phyloP scores from a whole-genome alignment of 2,797 vertebrate genomes.

The Limosa lapponica region DNA sequence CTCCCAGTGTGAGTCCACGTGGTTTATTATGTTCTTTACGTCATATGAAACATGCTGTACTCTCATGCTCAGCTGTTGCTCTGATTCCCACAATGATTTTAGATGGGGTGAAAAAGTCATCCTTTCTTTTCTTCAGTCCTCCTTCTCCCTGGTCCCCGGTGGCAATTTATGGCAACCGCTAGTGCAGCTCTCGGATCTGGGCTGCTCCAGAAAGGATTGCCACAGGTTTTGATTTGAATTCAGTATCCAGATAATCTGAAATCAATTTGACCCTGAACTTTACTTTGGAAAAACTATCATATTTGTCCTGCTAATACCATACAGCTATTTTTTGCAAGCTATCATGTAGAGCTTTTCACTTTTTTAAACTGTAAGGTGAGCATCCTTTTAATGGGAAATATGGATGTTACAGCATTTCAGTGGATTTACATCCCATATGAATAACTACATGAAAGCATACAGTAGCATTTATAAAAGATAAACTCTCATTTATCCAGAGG shows the following conservation, averaged over 20 bases:
- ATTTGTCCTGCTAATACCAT: neutral
- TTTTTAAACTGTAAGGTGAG: neutral
- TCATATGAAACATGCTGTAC: neutral
- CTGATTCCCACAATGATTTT: neutral
- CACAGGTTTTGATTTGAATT: neutral
- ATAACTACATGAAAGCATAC: neutral
- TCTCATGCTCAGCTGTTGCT: neutral
- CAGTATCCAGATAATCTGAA: neutral
- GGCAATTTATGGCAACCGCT: neutral
- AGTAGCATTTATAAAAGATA: neutral
- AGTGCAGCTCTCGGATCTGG: fast-evolving
- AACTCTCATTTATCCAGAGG: neutral
- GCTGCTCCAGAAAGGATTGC: neutral
- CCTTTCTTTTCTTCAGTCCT: neutral
- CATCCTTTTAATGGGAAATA: neutral
- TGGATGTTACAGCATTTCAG: neutral
- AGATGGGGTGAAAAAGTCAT: neutral
- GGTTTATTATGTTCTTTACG: neutral
- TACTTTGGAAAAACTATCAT: neutral
- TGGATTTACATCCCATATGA: neutral
- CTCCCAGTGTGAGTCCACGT: neutral
- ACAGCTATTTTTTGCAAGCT: neutral
- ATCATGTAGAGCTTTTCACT: neutral
- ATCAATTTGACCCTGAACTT: neutral
- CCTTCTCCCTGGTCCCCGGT: neutral